A percentile compares a stretch with the other conserved stretches of the same genome.
phyloP scores from a whole-genome alignment of 2,113 vertebrate species.

The Gambusia affinis region DNA sequence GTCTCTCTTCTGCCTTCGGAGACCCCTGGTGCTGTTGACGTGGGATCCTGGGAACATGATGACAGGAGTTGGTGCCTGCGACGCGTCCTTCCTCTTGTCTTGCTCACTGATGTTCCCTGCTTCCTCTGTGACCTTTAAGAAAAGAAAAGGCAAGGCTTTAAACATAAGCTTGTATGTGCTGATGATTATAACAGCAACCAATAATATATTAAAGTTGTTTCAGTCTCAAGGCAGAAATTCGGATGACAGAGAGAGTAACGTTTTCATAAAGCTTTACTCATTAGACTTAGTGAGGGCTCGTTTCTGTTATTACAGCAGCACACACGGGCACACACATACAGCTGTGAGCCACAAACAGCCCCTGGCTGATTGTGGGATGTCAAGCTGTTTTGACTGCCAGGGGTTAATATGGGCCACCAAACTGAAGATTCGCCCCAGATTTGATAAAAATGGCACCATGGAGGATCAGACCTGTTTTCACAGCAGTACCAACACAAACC shows the following conservation, averaged over 20 bases:
- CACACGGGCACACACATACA: too few relatives aligned
- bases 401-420: conserved; percentile 4
- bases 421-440: neutral
- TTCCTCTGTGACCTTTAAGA: conserved; percentile 56
- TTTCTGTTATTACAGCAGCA: neutral
- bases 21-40: conserved; percentile 74
- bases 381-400: neutral
- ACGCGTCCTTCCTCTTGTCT: conserved; percentile 51
- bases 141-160: conserved; percentile 40
- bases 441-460: neutral
- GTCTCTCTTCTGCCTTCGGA: conserved; percentile 91
- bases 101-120: conserved; percentile 39
- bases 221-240: conserved; percentile 11
- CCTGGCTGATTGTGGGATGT: neutral
- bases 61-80: conserved; percentile 71
- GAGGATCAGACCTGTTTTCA: neutral
- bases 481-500: neutral
- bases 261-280: neutral
- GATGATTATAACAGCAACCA: conserved; percentile 6
- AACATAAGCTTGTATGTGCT: conserved; percentile 11
- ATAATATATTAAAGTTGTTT: neutral
- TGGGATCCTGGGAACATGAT: conserved; percentile 81
- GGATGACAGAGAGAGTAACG: neutral
- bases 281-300: neutral
- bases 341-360: neutral